Conservation (phyloP, 2,888 invertebrate genomes). For the Plutella xylostella region DNA sequence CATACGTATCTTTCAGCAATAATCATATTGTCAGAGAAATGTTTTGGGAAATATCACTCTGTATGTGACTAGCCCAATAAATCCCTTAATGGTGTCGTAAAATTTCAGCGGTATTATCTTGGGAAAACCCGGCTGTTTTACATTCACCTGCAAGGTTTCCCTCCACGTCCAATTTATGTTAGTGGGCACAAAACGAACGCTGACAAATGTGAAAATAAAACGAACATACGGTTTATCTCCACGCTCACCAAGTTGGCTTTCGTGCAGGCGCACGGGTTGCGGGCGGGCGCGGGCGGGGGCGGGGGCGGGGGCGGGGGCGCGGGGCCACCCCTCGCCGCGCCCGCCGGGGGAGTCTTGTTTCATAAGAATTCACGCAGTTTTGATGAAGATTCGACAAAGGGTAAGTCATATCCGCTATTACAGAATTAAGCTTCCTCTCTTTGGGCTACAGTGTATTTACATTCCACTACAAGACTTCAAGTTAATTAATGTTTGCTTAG, state of each 20-base stretch:
- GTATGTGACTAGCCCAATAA: conserved; percentile 64
- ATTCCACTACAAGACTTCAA: too few species aligned
- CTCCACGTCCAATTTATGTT: conserved; percentile 69
- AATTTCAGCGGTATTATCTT: conserved; percentile 66
- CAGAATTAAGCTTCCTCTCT: conserved; percentile 3
- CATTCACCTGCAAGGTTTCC: conserved; percentile 68
- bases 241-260: conserved; percentile 54
- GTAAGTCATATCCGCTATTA: conserved; percentile 7
- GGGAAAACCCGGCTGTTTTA: conserved; percentile 67
- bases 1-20: conserved; percentile 10
- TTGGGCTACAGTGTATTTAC: background rate
- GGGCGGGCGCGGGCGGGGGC: conserved; percentile 19
- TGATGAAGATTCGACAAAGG: conserved; percentile 33
- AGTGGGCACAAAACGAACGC: conserved; percentile 69
- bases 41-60: conserved; percentile 49
- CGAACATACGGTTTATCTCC: conserved; percentile 68
- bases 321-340: conserved; percentile 6
- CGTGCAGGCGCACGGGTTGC: conserved; percentile 28
- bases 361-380: conserved; percentile 33
- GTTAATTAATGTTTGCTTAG: too few species aligned
- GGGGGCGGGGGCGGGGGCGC: conserved; percentile 11
- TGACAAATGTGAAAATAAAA: conserved; percentile 70
- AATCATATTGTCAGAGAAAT: conserved; percentile 34
- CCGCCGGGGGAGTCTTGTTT: conserved; percentile 26
- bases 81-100: conserved; percentile 67